Evolutionary conservation across 2,113 vertebrate species (phyloP), one percentile per base, ranked within the genome.

Genomic region (Antigone vipio): DNA sequence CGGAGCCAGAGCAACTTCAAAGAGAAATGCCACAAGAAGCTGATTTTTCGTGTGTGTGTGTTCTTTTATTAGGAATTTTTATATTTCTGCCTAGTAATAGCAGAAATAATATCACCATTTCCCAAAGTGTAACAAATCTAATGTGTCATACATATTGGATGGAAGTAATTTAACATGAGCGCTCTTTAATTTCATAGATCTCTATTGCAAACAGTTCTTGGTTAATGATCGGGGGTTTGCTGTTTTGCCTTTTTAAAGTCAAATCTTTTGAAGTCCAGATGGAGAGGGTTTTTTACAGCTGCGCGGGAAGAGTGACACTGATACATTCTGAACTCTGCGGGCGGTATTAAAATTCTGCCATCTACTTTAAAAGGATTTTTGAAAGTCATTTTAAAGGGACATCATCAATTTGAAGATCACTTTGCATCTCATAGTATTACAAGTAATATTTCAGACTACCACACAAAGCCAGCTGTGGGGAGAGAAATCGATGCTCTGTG

Each of bases 141-240:
- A 95, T 92, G 96, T 96, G 96, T 89, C 49, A 26, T 77, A 78
- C 63, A 82, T 88, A 93, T 92, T 97, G 95, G 83, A 96, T 98
- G 97, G 97, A 97, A 97, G 89, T 76, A 95, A 98, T 98, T 95
- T 97, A 97, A 96, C 92, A 95, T 3, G 58, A 97, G 92, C 7
- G 9, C 52, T 93, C 96, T 97, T 97, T 97, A 97, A 98, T 98
- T 97, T 97, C 97, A 90, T 77, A 91, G 91, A 93, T 96, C 89
- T 95, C 92, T 90, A 30, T 91, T 97, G 97, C 93, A 94, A 95
- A 84, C 34, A 83, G 82, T 89, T 95, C 77, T 93, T 83, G 85
- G 58, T 93, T 98, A 98, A 98, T 93, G 97, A 97, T 94, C 7
- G 8, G 89, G 67, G 66, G 29, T 1, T 81, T 75, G 77, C 73